These are phyloP conservation scores for Xenentodon cancila DNA, from an alignment of 2,797 vertebrate genomes.

Conservation along the genomic window DNA sequence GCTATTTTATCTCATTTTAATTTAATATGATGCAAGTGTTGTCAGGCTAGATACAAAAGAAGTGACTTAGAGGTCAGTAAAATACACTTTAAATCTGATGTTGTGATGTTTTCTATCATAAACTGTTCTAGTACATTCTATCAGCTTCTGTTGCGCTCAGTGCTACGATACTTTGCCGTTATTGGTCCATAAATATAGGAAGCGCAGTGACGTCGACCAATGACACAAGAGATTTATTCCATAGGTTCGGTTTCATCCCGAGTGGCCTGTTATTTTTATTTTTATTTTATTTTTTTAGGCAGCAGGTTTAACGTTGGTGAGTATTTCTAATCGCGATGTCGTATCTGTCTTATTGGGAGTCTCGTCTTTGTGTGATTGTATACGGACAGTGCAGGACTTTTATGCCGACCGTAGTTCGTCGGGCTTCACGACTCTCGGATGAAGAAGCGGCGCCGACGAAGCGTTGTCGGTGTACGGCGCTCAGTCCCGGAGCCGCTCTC, in stretches of 20 bases:
- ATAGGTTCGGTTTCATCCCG: slow-evolving; percentile 32
- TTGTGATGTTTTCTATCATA: slow-evolving; percentile 13
- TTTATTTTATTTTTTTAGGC: slow-evolving; percentile 37
- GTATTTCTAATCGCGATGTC: slow-evolving; percentile 28
- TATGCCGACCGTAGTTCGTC: neutral
- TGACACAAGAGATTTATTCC: slow-evolving; percentile 66
- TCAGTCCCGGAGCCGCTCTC: neutral
- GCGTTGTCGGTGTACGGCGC: neutral
- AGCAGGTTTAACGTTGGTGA: slow-evolving; percentile 65
- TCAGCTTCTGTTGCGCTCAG: slow-evolving; percentile 8
- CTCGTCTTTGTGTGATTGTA: too few relatives aligned
- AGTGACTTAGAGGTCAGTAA: neutral
- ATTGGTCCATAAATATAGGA: slow-evolving; percentile 61
- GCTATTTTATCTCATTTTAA: too few relatives aligned
- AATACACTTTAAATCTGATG: fast-evolving
- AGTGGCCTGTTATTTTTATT: slow-evolving; percentile 62
- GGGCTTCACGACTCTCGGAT: slow-evolving; percentile 8
- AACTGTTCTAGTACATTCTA: neutral
- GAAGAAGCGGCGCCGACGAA: slow-evolving; percentile 11
- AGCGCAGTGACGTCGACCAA: slow-evolving; percentile 66
- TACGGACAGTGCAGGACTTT: neutral
- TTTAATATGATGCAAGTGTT: too few relatives aligned
- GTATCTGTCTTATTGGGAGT: neutral
- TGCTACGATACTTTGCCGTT: slow-evolving; percentile 11
- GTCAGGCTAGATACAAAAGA: too few relatives aligned